Conservation (phyloP, 2,797 vertebrate genomes). For the Ptychobarbus kaznakovi region DNA sequence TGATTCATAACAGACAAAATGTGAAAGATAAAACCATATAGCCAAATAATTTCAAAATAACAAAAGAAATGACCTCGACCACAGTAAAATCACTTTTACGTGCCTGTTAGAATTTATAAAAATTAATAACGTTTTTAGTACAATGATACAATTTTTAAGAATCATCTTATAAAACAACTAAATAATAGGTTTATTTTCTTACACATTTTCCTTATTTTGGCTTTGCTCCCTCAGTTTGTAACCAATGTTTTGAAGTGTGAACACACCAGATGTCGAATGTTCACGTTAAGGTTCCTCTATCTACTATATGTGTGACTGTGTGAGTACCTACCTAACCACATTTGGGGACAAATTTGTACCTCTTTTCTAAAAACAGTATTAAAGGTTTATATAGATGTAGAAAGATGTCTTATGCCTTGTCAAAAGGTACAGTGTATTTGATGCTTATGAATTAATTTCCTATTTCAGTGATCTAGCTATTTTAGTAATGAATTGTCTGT, state of each 20-base stretch:
- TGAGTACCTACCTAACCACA: background rate
- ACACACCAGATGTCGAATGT: slow-evolving; percentile 14
- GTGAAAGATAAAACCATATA: background rate
- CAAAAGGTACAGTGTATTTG: background rate
- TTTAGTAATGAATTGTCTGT: background rate
- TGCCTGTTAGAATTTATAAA: too few relatives aligned
- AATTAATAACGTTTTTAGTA: background rate
- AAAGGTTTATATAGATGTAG: background rate
- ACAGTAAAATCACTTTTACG: background rate
- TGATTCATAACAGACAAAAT: background rate
- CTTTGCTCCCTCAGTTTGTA: background rate
- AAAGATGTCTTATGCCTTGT: background rate
- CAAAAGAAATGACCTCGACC: background rate
- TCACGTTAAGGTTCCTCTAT: background rate
- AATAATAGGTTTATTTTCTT: background rate
- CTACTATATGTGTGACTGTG: background rate
- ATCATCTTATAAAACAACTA: background rate
- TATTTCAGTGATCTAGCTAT: background rate
- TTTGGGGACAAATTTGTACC: background rate
- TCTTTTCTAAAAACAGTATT: background rate
- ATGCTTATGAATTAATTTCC: too few relatives aligned
- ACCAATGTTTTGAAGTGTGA: slow-evolving; percentile 1
- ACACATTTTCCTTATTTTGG: background rate
- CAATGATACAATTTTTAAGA: background rate
- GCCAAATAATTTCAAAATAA: background rate